Percentiles rank a stretch among this genome's conserved stretches.
Conservation (phyloP, 2,113 vertebrate genomes). For the Engystomops pustulosus region DNA sequence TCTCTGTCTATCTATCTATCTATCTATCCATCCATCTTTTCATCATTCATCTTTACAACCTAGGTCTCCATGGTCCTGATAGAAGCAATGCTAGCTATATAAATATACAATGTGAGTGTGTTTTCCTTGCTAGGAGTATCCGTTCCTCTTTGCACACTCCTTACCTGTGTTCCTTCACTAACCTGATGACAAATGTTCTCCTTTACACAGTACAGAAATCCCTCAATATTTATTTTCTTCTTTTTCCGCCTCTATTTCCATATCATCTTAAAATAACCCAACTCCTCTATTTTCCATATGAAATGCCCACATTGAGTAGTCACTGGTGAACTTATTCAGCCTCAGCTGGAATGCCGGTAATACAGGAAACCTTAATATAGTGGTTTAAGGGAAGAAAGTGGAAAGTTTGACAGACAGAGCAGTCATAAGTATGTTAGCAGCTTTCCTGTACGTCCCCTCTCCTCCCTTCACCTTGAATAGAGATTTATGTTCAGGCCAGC, state of each 20-base stretch:
- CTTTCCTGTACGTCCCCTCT: slow-evolving; percentile 19
- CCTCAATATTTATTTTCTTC: slow-evolving; percentile 43
- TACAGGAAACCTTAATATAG: slow-evolving; percentile 56
- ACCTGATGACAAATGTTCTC: background rate
- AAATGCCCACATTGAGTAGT: slow-evolving; percentile 35
- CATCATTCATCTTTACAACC: background rate
- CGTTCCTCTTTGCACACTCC: background rate
- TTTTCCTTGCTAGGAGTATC: background rate
- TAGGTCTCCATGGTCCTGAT: background rate
- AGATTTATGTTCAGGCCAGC: background rate
- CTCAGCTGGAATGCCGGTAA: slow-evolving; percentile 3
- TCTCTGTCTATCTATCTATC: background rate
- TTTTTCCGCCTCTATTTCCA: slow-evolving; percentile 25
- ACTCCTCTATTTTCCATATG: slow-evolving; percentile 42
- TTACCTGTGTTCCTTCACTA: background rate
- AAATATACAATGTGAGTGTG: background rate
- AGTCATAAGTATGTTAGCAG: slow-evolving; percentile 48
- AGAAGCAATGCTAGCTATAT: background rate
- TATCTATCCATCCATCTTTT: slow-evolving; percentile 20
- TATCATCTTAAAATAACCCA: slow-evolving; percentile 41
- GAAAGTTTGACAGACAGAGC: slow-evolving; percentile 53
- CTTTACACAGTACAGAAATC: background rate
- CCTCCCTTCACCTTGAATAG: slow-evolving; percentile 21
- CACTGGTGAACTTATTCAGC: slow-evolving; percentile 19
- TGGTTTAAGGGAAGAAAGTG: slow-evolving; percentile 32